Percentiles rank a stretch among this genome's conserved stretches.
Conservation (phyloP, 2,888 invertebrate genomes). For the Formica aserva region DNA sequence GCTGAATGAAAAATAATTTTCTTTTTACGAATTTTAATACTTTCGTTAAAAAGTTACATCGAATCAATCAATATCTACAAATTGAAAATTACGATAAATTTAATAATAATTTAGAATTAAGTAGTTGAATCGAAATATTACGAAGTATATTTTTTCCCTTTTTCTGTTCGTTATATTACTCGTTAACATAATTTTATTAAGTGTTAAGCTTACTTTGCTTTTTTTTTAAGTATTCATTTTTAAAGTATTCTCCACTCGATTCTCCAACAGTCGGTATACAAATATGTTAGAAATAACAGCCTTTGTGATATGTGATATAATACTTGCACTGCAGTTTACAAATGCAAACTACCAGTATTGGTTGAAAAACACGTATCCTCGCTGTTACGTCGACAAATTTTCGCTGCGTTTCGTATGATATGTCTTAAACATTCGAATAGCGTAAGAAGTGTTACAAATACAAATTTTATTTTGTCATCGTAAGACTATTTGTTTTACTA, state of each 20-base stretch:
- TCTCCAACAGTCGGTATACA: slow-evolving; percentile 3
- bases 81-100: neutral
- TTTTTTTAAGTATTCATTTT: neutral
- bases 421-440: slow-evolving; percentile 37
- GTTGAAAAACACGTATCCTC: slow-evolving; percentile 43
- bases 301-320: slow-evolving; percentile 12
- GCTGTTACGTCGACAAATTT: slow-evolving; percentile 34
- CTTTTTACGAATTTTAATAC: neutral
- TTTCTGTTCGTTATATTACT: neutral
- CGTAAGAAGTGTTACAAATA: neutral
- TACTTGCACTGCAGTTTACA: slow-evolving; percentile 12
- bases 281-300: slow-evolving; percentile 38
- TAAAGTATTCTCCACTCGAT: neutral
- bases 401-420: slow-evolving; percentile 24
- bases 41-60: neutral
- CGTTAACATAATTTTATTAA: neutral
- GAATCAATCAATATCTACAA: neutral
- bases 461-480: neutral
- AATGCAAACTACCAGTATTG: slow-evolving; percentile 32
- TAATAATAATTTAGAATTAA: neutral
- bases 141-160: neutral
- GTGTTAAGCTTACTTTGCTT: too few relatives aligned
- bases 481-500: neutral
- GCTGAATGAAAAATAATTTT: neutral
- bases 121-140: neutral